These are phyloP conservation scores for Neuroscelio doddi DNA, from an alignment of 2,888 invertebrate species.

Conservation along the genomic window DNA sequence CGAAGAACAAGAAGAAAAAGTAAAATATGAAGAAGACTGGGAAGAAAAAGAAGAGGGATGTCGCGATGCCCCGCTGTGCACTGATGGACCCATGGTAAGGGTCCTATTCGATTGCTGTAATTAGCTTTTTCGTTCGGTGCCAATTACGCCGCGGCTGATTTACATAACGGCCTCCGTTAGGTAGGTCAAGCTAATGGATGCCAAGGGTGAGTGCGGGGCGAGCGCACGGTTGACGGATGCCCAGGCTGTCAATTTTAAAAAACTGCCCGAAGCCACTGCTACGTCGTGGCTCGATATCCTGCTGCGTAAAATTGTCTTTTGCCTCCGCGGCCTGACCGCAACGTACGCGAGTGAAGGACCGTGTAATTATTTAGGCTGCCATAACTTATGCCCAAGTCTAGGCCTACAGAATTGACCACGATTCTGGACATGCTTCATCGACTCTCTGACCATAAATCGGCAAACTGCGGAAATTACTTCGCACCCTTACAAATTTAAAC, in stretches of 20 bases:
- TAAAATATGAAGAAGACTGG: slow-evolving; percentile 17
- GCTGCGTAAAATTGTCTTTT: slow-evolving; percentile 72
- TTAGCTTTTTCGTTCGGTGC: slow-evolving; percentile 68
- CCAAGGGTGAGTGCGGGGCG: slow-evolving; percentile 30
- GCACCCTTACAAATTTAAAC: no score
- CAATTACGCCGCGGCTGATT: slow-evolving; percentile 68
- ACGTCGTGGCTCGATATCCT: slow-evolving; percentile 60
- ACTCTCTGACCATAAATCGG: slow-evolving; percentile 44
- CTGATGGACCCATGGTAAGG: slow-evolving; percentile 62
- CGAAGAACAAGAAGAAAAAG: not conserved
- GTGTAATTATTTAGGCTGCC: slow-evolving; percentile 69
- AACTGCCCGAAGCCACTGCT: slow-evolving; percentile 59
- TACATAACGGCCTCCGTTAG: slow-evolving; percentile 65
- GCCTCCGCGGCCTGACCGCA: slow-evolving; percentile 68
- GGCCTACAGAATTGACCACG: slow-evolving; percentile 40
- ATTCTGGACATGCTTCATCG: slow-evolving; percentile 36
- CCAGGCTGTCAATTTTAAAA: slow-evolving; percentile 68
- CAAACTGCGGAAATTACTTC: slow-evolving; percentile 47
- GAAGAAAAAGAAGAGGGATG: slow-evolving; percentile 56
- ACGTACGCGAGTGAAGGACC: slow-evolving; percentile 57
- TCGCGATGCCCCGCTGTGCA: slow-evolving; percentile 70
- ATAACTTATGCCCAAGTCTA: slow-evolving; percentile 66
- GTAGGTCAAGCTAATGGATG: slow-evolving; percentile 59
- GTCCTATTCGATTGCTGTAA: slow-evolving; percentile 61
- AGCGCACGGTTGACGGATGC: slow-evolving; percentile 56